These are phyloP conservation scores for Catostylus mosaicus DNA, from an alignment of 30 jellyfish, hydroid and myxozoan species.

Conservation along the genomic window DNA sequence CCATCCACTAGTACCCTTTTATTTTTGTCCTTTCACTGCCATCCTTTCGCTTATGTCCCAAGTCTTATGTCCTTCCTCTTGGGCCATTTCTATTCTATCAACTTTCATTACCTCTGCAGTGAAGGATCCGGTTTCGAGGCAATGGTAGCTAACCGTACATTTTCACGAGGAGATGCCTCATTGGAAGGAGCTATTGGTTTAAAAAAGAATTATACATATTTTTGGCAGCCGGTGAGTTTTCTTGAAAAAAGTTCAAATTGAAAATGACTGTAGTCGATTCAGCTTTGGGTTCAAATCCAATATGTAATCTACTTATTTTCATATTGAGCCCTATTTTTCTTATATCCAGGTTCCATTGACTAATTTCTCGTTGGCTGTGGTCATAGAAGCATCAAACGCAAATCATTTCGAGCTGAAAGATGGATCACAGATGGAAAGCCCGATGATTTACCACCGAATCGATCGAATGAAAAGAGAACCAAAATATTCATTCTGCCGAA, in stretches of 20 bases:
- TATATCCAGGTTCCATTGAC: slow-evolving; percentile 34
- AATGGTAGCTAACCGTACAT: slow-evolving; percentile 16
- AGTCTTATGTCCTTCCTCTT: too few relatives aligned
- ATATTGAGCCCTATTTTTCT: neutral
- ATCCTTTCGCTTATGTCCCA: too few relatives aligned
- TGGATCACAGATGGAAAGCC: neutral
- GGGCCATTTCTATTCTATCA: too few relatives aligned
- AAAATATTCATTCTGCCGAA: slow-evolving; percentile 16
- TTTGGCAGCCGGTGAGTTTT: slow-evolving; percentile 34
- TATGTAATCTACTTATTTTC: neutral
- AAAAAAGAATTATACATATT: slow-evolving; percentile 25
- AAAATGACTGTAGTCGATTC: neutral
- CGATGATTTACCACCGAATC: slow-evolving; percentile 38
- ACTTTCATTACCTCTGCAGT: neutral
- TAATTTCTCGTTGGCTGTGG: slow-evolving; percentile 44
- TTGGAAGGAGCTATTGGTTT: slow-evolving; percentile 35
- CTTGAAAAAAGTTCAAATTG: too few relatives aligned
- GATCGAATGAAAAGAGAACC: slow-evolving; percentile 1
- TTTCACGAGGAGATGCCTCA: slow-evolving; percentile 49
- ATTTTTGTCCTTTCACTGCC: too few relatives aligned
- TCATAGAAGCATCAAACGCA: slow-evolving; percentile 36
- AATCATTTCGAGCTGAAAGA: slow-evolving; percentile 9
- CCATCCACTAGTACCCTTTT: too few relatives aligned
- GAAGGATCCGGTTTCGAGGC: slow-evolving; percentile 7
- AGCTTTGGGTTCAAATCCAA: neutral